Conservation (phyloP, 1,140 invertebrate genomes). For the Mylabris phalerata region DNA sequence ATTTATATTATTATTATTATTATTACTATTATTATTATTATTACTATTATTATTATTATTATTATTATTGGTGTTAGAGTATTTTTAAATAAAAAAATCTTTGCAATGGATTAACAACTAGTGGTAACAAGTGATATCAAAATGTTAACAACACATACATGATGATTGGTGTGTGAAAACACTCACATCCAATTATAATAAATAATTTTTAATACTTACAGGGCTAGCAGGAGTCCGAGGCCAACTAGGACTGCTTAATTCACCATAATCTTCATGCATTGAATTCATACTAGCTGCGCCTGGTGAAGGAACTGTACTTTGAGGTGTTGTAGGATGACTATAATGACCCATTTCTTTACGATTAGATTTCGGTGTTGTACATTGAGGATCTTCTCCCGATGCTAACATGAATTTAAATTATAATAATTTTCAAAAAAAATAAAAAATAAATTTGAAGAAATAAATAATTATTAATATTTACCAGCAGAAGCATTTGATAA, state of each 20-base stretch:
- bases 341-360: slow-evolving; percentile 58
- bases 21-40: no score
- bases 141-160: neutral
- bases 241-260: slow-evolving; percentile 81
- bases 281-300: slow-evolving; percentile 75
- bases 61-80: no score
- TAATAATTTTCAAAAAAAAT: neutral
- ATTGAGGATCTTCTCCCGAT: slow-evolving; percentile 76
- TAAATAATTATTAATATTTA: slow-evolving; percentile 38
- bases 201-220: slow-evolving; percentile 50
- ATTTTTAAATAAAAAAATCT: neutral
- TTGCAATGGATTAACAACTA: neutral
- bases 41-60: no score
- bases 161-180: neutral
- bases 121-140: neutral
- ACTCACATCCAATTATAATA: slow-evolving; percentile 4
- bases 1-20: no score
- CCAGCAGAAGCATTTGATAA: slow-evolving; percentile 84
- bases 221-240: slow-evolving; percentile 83
- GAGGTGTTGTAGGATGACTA: slow-evolving; percentile 65
- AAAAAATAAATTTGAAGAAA: no score
- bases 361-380: slow-evolving; percentile 63
- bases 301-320: slow-evolving; percentile 69
- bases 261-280: slow-evolving; percentile 83
- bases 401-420: slow-evolving; percentile 47